These are phyloP conservation scores for Idris sp. DNA, from an alignment of 1,140 invertebrate species.

Conservation along the genomic window DNA sequence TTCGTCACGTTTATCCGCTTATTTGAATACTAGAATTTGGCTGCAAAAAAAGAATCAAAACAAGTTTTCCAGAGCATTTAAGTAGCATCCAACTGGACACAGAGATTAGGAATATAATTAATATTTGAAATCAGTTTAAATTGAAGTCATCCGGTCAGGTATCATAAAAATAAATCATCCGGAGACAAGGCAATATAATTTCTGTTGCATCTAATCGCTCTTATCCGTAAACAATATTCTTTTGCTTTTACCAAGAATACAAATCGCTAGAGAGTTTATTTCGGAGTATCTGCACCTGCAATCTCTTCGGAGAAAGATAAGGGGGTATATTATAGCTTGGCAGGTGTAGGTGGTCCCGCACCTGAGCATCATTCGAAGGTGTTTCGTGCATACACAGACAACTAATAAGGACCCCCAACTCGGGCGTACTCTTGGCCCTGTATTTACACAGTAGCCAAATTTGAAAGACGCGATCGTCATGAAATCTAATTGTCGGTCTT, in stretches of 20 bases:
- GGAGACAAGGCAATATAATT: slow-evolving; percentile 20
- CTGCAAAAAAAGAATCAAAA: no score
- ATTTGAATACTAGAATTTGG: slow-evolving; percentile 42
- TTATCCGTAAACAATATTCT: slow-evolving; percentile 40
- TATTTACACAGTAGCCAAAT: slow-evolving; percentile 78
- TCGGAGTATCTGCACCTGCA: slow-evolving; percentile 67
- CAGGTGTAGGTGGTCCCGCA: slow-evolving; percentile 77
- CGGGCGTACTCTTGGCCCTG: slow-evolving; percentile 54
- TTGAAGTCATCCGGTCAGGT: slow-evolving; percentile 1
- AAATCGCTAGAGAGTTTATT: slow-evolving; percentile 35
- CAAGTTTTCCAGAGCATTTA: no score
- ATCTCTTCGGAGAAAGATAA: slow-evolving; percentile 67
- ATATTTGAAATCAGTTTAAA: slow-evolving; percentile 36
- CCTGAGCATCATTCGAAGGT: slow-evolving; percentile 44
- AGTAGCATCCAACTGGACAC: slow-evolving; percentile 2
- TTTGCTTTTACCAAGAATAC: slow-evolving; percentile 41
- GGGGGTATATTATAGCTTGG: slow-evolving; percentile 68
- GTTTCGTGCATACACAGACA: slow-evolving; percentile 42
- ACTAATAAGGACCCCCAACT: slow-evolving; percentile 62
- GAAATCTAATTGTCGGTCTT: slow-evolving; percentile 78
- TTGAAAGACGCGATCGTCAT: slow-evolving; percentile 62
- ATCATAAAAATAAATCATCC: slow-evolving; percentile 29
- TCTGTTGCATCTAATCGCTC: slow-evolving; percentile 24
- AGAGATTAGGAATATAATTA: slow-evolving; percentile 34
- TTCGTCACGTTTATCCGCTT: slow-evolving; percentile 44